Evolutionary conservation across 2,113 vertebrate species (phyloP).

Genomic region (Edolisoma coerulescens): DNA sequence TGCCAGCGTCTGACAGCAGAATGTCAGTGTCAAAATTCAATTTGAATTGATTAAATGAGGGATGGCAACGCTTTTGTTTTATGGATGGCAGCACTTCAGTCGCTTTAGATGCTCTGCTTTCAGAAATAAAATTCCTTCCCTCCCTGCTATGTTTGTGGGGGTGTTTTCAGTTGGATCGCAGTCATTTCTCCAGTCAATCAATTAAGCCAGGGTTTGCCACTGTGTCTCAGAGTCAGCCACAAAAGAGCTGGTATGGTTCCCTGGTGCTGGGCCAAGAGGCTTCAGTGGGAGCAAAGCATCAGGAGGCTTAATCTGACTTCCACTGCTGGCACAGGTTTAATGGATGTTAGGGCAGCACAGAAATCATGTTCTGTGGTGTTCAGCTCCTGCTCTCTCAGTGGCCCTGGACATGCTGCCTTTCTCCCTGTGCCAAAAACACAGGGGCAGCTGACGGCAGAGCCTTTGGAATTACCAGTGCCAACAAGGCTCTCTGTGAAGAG

Average conservation of each 20-base stretch:
- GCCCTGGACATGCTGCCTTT: neutral
- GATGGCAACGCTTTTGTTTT: conserved; percentile 61
- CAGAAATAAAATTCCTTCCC: conserved; percentile 35
- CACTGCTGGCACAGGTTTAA: conserved; percentile 29
- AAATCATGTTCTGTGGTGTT: conserved; percentile 16
- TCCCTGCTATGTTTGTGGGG: conserved; percentile 35
- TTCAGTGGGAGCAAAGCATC: conserved; percentile 5
- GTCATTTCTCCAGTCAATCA: conserved; percentile 39
- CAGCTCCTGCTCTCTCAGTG: neutral
- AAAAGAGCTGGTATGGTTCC: conserved; percentile 25
- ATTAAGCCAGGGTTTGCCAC: conserved; percentile 51
- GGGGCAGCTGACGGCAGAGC: neutral
- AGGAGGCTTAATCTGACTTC: conserved; percentile 16
- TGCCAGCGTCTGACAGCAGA: conserved; percentile 45
- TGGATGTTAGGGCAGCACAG: conserved; percentile 17
- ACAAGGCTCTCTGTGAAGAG: neutral
- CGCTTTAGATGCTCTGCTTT: conserved; percentile 20
- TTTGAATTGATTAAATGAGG: conserved; percentile 56
- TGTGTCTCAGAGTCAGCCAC: conserved; percentile 23
- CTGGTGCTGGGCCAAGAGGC: conserved; percentile 14
- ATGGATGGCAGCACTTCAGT: conserved; percentile 63
- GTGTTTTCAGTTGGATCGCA: neutral
- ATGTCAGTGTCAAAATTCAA: conserved; percentile 56
- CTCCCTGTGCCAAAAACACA: neutral
- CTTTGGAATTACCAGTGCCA: neutral